Conservation (phyloP, 2,113 vertebrate genomes). For the Pachyramphus minor region DNA sequence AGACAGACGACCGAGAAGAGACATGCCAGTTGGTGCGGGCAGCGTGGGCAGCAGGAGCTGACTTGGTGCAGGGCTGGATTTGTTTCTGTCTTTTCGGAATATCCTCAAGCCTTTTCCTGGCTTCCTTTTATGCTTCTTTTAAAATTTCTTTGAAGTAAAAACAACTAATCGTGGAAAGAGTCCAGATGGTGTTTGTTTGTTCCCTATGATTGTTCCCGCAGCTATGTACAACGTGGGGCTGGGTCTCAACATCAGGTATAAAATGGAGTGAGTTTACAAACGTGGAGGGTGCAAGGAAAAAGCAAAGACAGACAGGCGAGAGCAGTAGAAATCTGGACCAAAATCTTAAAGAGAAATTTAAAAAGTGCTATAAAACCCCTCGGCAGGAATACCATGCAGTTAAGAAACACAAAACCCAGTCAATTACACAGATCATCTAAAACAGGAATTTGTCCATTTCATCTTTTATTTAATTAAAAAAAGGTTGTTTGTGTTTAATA, state of each 20-base stretch:
- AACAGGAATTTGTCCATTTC: conserved; percentile 37
- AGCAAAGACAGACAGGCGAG: conserved; percentile 60
- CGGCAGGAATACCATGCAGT: conserved; percentile 62
- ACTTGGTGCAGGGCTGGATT: conserved; percentile 59
- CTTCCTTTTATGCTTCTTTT: conserved; percentile 17
- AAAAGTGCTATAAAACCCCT: conserved; percentile 70
- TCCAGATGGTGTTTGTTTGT: conserved; percentile 67
- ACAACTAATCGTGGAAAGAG: conserved; percentile 55
- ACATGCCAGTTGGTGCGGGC: conserved; percentile 68
- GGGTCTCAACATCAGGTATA: conserved; percentile 62
- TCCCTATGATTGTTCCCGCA: conserved; percentile 78
- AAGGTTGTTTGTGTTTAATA: conserved; percentile 56
- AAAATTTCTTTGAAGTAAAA: conserved; percentile 59
- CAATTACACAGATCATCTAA: conserved; percentile 55
- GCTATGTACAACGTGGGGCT: conserved; percentile 70
- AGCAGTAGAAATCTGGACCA: conserved; percentile 66
- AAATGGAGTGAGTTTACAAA: conserved; percentile 69
- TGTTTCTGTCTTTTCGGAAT: conserved; percentile 34
- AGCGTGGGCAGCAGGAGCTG: conserved; percentile 62
- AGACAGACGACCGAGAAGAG: conserved; percentile 72
- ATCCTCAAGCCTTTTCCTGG: conserved; percentile 57
- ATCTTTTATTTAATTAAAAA: conserved; percentile 54
- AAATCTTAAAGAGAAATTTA: conserved; percentile 69
- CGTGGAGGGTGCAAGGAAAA: conserved; percentile 23
- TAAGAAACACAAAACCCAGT: conserved; percentile 67